Evolutionary conservation across 1,140 invertebrate genomes (phyloP), one percentile per base, ranked within the genome.

Genomic region (Drosophila guanche): DNA sequence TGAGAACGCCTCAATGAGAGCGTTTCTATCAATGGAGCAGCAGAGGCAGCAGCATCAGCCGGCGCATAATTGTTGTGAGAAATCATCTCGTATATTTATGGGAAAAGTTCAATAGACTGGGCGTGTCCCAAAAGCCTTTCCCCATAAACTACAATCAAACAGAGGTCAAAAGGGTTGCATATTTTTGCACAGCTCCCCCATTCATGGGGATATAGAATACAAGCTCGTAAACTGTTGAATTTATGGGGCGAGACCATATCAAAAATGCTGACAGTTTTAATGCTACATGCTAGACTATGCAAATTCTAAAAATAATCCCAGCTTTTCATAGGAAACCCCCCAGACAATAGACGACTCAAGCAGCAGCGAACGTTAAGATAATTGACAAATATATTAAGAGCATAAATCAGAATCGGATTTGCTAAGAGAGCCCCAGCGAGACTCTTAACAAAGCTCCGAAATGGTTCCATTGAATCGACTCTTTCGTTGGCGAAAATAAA

Each of bases 381-480:
- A 83, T 83, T 88, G 84, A 88, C 83, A 88, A 88, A 88, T 83
- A 79, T 89, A 89, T 88, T 88, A 88, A 88, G 76, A 88, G 78
- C 79, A 88, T 88, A 86, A 85, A 85, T 85, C 81, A 88, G 83
- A 85, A 85, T 85, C 77, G 78, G 77, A 85, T 77, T 81, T 58
- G 61, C 60, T 70, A 60, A 79, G 84, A 70, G 66, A 76, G 75
- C 76, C 66, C 70, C 55, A 88, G 33, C 10, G 10, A 37, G 33
- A 37, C 33, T 37, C 33, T 37, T 37, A 37, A 37, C 33, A 88
- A 84, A 88, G 78, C 65, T 59, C 47, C 25, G 47, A 67, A 79
- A 56, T 42, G 76, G 79, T 78, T 84, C 79, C 71, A 78, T 76
- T 78, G 65, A 78, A 70, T 80, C 25, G 22, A 4, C 40, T 50